Evolutionary conservation across 2,113 vertebrate genomes (phyloP).

Genomic region (Myodes glareolus): DNA sequence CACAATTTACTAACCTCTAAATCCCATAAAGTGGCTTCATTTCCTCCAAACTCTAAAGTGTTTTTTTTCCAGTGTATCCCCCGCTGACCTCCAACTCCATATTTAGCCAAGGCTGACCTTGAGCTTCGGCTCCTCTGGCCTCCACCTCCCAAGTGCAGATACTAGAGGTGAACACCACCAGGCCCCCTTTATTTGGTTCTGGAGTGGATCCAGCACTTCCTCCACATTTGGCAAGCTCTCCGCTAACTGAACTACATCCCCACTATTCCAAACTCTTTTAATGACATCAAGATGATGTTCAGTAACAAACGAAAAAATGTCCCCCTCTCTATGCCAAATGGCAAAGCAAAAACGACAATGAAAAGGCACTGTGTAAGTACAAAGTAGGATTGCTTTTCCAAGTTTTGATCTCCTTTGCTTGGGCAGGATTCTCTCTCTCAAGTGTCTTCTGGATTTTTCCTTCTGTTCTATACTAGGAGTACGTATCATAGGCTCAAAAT

Average conservation of each 20-base stretch:
- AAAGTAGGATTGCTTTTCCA: slow-evolving; percentile 22
- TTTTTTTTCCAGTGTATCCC: background rate
- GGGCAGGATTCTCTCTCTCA: background rate
- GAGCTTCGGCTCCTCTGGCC: background rate
- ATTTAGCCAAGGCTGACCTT: background rate
- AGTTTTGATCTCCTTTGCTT: slow-evolving; percentile 32
- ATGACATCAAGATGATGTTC: slow-evolving; percentile 32
- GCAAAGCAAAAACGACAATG: slow-evolving; percentile 43
- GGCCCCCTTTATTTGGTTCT: background rate
- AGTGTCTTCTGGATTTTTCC: background rate
- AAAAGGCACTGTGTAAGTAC: slow-evolving; percentile 14
- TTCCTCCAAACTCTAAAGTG: background rate
- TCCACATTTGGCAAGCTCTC: background rate
- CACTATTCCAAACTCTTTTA: slow-evolving; percentile 2
- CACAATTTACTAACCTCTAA: slow-evolving; percentile 51
- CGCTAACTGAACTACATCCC: background rate
- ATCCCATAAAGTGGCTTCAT: slow-evolving; percentile 17
- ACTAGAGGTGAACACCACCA: background rate
- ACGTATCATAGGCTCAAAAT: background rate
- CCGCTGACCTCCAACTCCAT: background rate
- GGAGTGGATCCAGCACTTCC: background rate
- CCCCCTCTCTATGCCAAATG: slow-evolving; percentile 38
- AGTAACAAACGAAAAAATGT: slow-evolving; percentile 1
- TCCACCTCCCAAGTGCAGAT: background rate
- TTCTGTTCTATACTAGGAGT: background rate